phyloP scores from a whole-genome alignment of 2,888 invertebrate species.

The Melieria picta region DNA sequence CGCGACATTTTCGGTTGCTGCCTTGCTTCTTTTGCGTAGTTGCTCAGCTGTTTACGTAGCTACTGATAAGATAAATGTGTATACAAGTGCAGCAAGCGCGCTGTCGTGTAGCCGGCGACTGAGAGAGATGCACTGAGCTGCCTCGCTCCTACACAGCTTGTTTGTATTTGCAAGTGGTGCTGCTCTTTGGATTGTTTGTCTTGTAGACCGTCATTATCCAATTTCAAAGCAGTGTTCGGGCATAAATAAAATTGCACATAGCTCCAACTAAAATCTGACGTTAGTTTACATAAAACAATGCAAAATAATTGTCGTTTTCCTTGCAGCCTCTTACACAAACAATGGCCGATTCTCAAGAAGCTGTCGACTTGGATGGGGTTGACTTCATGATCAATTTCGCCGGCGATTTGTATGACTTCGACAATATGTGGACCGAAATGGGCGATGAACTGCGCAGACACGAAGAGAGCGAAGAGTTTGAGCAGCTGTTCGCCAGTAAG shows the following conservation, averaged over 20 bases:
- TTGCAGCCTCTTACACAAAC: no score
- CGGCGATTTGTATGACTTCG: slow-evolving; percentile 46
- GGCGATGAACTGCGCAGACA: slow-evolving; percentile 37
- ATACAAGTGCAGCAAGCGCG: no score
- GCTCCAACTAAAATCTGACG: no score
- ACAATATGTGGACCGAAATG: slow-evolving; percentile 48
- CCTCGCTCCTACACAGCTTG: background rate
- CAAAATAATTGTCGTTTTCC: no score
- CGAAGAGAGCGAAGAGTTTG: slow-evolving; percentile 35
- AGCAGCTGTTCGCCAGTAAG: slow-evolving; percentile 32
- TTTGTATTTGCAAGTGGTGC: background rate
- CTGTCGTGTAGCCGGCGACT: background rate
- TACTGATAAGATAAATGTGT: slow-evolving; percentile 11
- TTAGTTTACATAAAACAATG: no score
- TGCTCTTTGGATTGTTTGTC: no score
- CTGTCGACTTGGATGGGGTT: slow-evolving; percentile 41
- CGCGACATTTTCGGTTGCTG: slow-evolving; percentile 69
- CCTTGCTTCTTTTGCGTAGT: slow-evolving; percentile 5
- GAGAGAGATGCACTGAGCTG: background rate
- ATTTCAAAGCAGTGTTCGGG: no score
- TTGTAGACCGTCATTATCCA: no score
- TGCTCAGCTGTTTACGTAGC: slow-evolving; percentile 23
- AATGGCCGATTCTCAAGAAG: no score
- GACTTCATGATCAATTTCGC: slow-evolving; percentile 37
- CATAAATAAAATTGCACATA: no score